Evolutionary conservation across 2,888 invertebrate species (phyloP), one percentile per base, ranked within the genome.

Genomic region (Netelia virgata): DNA sequence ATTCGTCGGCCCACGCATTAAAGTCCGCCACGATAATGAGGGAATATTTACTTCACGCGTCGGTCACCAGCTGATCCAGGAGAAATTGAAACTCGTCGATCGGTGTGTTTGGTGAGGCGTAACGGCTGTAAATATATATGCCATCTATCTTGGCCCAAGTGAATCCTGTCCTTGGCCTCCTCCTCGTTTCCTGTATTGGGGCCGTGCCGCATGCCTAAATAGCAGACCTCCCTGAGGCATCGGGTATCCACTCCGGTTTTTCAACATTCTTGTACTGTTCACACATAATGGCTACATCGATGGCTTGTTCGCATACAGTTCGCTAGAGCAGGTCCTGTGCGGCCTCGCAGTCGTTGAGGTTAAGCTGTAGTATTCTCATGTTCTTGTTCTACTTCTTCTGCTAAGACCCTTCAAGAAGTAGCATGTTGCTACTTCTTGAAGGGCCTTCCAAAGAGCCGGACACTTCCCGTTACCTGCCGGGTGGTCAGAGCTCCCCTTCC

Each of bases 1-100:
- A 86, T 36, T 88, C 87, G 0, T 74, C 70, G n/a, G 86, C 87
- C 86, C 84, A 86, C 18, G 84, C 79, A 43, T 88, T 87, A 59
- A 88, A 86, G 64, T 86, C 87, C 0, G 86, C 88, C 11, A 87
- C 87, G n/a, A 88, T 86, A 11, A 83, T 79, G 11, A 86, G 82
- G 0, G 77, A 84, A 11, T 6, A 53, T 14, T 82, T 53, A 2
- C 76, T 78, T 59, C 47, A 72, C 9, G 86, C 84, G 57, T 86
- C 87, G 41, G 72, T 36, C 11, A 78, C 83, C 16, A 88, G 77
- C 55, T 84, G 85, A 57, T 86, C 78, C 0, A 86, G 77, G 50
- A 84, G 63, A 2, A 61, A 63, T 0, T 73, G 59, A 8, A 86
- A 86, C 0, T 84, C 73, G 0, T 74, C 84, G 18, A 76, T 6